Conservation (phyloP, 2,888 invertebrate genomes). For the Rugalucina vietnamica region DNA sequence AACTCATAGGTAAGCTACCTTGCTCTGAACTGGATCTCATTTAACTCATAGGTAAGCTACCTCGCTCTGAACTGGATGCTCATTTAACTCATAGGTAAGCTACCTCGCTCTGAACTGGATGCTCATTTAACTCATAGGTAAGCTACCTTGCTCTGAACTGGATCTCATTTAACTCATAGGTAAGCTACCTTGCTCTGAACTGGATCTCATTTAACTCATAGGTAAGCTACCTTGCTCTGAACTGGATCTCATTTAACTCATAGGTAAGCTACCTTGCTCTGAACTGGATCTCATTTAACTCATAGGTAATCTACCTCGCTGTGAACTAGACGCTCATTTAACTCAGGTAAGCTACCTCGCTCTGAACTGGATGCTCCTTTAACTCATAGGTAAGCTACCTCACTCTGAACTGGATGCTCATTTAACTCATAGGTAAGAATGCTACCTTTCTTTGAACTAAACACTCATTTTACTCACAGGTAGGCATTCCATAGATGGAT, state of each 20-base stretch:
- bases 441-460: conserved; percentile 83
- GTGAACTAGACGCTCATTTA: conserved; percentile 84
- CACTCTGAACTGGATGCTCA: too few species aligned
- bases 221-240: conserved; percentile 84
- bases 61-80: conserved; percentile 84
- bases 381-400: too few species aligned
- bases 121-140: conserved; percentile 84
- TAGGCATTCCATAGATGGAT: too few species aligned
- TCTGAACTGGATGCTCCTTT: too few species aligned
- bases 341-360: too few species aligned
- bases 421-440: too few species aligned
- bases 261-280: too few species aligned
- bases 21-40: conserved; percentile 85
- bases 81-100: conserved; percentile 84
- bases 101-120: conserved; percentile 84
- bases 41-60: conserved; percentile 83
- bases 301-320: conserved; percentile 83
- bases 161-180: too few species aligned
- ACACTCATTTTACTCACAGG: conserved; percentile 84
- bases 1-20: too few species aligned
- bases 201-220: conserved; percentile 84
- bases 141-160: too few species aligned
- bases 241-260: conserved; percentile 84
- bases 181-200: conserved; percentile 83
- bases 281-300: conserved; percentile 84